Percentiles rank a stretch among this genome's conserved stretches.
Conservation (phyloP, 2,113 vertebrate genomes). For the Cricetomys ansorgei region DNA sequence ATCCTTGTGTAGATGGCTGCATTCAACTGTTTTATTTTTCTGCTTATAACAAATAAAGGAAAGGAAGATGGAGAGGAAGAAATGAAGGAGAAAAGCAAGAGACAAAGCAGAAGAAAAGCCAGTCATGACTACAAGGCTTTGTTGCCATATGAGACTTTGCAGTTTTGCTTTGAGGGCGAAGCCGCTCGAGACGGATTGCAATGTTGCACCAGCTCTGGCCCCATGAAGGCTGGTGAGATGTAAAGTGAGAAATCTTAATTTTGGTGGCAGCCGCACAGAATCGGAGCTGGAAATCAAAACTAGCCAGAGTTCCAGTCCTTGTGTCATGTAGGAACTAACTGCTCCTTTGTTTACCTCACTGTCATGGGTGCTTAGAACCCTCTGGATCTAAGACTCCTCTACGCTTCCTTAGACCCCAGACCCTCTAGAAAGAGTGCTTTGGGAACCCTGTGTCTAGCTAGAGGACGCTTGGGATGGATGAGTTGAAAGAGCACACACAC, state of each 20-base stretch:
- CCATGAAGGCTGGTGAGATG: constrained; percentile 57
- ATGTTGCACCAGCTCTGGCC: constrained; percentile 76
- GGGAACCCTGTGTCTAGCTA: neutral
- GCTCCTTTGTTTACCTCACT: constrained; percentile 31
- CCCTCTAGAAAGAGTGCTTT: neutral
- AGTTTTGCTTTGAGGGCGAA: constrained; percentile 68
- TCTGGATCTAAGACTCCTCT: neutral
- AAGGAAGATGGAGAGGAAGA: neutral
- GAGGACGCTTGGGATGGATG: neutral
- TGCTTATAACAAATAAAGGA: neutral
- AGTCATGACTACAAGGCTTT: constrained; percentile 73
- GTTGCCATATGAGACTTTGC: constrained; percentile 67
- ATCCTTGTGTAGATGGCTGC: constrained; percentile 79
- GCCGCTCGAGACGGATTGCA: constrained; percentile 69
- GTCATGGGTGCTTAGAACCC: constrained; percentile 28
- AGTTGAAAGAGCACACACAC: constrained; percentile 24
- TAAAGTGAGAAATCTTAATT: constrained; percentile 76
- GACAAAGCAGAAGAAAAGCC: constrained; percentile 30
- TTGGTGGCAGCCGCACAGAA: constrained; percentile 61
- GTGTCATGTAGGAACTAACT: constrained; percentile 62
- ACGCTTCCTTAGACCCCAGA: neutral
- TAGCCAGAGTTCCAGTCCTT: constrained; percentile 49
- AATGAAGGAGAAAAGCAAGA: neutral
- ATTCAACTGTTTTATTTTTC: constrained; percentile 77
- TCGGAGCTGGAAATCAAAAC: constrained; percentile 54